phyloP scores from a whole-genome alignment of 30 jellyfish, hydroid and myxozoan genomes.

The Aurelia aurita region DNA sequence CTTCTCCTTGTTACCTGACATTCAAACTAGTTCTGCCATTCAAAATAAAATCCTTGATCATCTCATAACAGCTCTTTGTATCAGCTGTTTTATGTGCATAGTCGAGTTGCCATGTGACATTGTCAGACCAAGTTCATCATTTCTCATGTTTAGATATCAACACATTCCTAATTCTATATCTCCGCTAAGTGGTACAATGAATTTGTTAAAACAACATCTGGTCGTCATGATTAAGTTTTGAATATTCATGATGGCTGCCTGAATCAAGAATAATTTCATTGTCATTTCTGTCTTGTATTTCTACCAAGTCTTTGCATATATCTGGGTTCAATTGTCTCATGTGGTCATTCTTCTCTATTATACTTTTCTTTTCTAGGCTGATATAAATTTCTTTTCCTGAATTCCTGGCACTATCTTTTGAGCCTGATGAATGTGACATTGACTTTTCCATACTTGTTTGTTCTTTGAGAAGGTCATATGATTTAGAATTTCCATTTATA shows the following conservation, averaged over 20 bases:
- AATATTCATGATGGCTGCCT: not conserved
- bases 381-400: constrained; percentile 50
- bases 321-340: constrained; percentile 32
- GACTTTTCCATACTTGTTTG: not conserved
- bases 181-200: no score
- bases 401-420: constrained; percentile 1
- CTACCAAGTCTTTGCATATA: constrained; percentile 11
- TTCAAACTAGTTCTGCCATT: no score
- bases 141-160: no score
- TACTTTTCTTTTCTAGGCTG: constrained; percentile 58
- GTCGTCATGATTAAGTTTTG: not conserved
- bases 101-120: no score
- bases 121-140: no score
- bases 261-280: not conserved
- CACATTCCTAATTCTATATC: no score
- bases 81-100: no score
- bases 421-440: not conserved
- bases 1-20: no score
- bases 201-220: not conserved
- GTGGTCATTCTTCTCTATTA: constrained; percentile 27
- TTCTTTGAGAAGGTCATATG: constrained; percentile 47
- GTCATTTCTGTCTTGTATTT: not conserved
- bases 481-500: constrained; percentile 28
- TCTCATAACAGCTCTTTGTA: no score
- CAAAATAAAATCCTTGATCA: no score